Evolutionary conservation across 2,797 vertebrate species (phyloP), one percentile per base, ranked within the genome.

Genomic region (Semaprochilodus insignis): DNA sequence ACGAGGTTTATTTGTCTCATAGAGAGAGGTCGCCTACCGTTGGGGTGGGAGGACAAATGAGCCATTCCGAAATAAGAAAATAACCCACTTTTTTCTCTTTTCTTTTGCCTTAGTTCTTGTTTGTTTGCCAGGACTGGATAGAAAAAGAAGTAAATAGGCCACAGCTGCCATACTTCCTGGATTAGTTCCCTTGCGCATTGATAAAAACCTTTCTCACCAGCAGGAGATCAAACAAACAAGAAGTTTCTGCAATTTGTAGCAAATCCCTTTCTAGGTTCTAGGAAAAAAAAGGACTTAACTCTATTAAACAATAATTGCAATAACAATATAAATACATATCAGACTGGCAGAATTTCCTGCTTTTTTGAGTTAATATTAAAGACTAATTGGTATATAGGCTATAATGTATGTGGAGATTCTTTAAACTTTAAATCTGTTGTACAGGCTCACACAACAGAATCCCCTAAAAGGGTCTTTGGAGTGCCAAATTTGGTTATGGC

Each of bases 1-100:
- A 80, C 52, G 77, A 82, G 76, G 74, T 84, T 84, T 83, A 76
- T 81, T 70, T 84, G 70, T 77, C 57, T 55, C 19, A 63, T 52
- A 57, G 31, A 67, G 52, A 83, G 17, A 65, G 70, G 40, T 82
- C 44, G 4, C 60, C 27, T 87, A 54, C 51, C 59, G 40, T 27
- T 62, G 44, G 44, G 60, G 48, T 80, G 76, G 25, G 19, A 62
- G 69, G 60, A 77, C 36, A 78, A 74, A 83, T 44, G 52, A 54
- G 21, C 48, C 2, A 48, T 63, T 62, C 27, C 36, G 21, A 54
- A 79, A 55, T 44, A 75, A 21, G n/a, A 57, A 76, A 69, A 52
- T 23, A 23, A 40, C 7, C 23, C 25, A 6, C 17, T 21, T 31
- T 19, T 57, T 36, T 11, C 19, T 54, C 40, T 78, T 55, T 83